Conservation (phyloP, 2,888 invertebrate genomes). For the Plebejus argus region DNA sequence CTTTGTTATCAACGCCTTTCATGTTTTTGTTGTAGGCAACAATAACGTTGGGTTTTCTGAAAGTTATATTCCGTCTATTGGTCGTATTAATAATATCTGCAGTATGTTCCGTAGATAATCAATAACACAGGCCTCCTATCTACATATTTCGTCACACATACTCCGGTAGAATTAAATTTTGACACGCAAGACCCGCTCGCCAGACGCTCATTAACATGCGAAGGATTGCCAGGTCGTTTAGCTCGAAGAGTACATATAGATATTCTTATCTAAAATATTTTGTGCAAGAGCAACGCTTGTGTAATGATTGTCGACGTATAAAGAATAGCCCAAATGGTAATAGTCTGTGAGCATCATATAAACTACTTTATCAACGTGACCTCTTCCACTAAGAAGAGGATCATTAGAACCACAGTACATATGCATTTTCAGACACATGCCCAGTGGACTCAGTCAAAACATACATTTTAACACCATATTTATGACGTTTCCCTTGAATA, state of each 20-base stretch:
- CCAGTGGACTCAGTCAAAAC: not conserved
- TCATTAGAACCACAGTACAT: not conserved
- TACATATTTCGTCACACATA: no score
- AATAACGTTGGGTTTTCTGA: not conserved
- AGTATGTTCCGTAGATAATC: no score
- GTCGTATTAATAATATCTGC: no score
- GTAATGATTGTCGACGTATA: conserved; percentile 33
- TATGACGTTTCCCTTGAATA: conserved; percentile 28
- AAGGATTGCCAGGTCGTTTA: conserved; percentile 25
- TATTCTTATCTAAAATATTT: conserved; percentile 37
- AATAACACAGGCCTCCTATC: no score
- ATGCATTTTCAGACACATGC: not conserved
- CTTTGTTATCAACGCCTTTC: conserved; percentile 30
- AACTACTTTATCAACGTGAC: conserved; percentile 1
- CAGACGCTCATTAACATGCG: no score
- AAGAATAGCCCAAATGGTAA: not conserved
- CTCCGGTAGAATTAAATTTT: no score
- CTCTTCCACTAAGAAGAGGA: not conserved
- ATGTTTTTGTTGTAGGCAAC: conserved; percentile 18
- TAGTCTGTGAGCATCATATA: no score
- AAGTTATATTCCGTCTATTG: no score
- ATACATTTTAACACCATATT: conserved; percentile 22
- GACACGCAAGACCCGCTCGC: no score
- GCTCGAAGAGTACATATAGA: conserved; percentile 37
- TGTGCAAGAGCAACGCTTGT: conserved; percentile 27